A percentile compares a stretch with the other conserved stretches of the same genome.
phyloP scores from a whole-genome alignment of 2,888 invertebrate species.

The Gymnosoma rotundatum region DNA sequence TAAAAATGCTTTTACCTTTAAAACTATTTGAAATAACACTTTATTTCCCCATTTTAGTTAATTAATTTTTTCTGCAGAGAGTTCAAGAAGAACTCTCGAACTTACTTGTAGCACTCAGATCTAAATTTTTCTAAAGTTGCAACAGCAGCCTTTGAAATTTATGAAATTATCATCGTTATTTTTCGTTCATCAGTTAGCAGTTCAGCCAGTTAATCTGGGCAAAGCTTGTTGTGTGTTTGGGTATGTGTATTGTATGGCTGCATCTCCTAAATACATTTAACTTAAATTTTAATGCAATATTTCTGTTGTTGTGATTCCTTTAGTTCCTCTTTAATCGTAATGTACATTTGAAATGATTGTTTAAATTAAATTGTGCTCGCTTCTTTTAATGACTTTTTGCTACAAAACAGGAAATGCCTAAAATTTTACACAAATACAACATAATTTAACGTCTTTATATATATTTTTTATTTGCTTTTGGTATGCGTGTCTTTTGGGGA shows the following conservation, averaged over 20 bases:
- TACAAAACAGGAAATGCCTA: constrained; percentile 69
- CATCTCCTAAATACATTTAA: background rate
- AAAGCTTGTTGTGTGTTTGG: background rate
- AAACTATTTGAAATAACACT: too few relatives aligned
- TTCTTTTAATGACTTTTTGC: constrained; percentile 61
- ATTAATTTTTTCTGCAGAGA: background rate
- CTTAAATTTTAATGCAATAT: background rate
- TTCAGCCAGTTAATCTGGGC: constrained; percentile 1
- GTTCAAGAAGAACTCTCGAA: background rate
- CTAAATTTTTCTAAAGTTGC: background rate
- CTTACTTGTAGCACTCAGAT: background rate
- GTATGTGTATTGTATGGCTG: background rate
- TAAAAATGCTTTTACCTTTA: too few relatives aligned
- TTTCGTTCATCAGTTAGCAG: constrained; percentile 52
- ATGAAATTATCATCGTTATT: constrained; percentile 67
- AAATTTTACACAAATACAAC: constrained; percentile 52
- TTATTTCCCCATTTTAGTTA: too few relatives aligned
- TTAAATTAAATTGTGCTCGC: constrained; percentile 60
- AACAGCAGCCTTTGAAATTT: constrained; percentile 42
- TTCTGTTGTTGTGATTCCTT: constrained; percentile 24
- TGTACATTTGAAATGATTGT: constrained; percentile 61
- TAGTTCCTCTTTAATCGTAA: constrained; percentile 6
- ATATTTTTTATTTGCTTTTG: background rate
- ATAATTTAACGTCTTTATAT: constrained; percentile 25
- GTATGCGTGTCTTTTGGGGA: constrained; percentile 38